Percentiles rank a stretch among this genome's conserved stretches.
phyloP scores from a whole-genome alignment of 2,888 invertebrate genomes.

The Oxystoma pomonae region DNA sequence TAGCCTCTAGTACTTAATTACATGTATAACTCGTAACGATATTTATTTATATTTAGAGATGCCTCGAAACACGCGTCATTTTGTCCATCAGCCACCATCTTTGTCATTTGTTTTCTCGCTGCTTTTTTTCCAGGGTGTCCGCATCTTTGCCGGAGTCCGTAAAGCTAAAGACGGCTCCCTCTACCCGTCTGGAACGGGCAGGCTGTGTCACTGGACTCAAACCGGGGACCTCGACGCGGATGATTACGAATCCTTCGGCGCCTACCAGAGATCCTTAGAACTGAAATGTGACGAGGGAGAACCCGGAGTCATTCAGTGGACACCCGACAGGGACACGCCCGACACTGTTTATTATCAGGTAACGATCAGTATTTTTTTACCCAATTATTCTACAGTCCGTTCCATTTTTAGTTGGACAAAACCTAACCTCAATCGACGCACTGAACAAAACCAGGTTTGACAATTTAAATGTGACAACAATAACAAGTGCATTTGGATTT shows the following conservation, averaged over 20 bases:
- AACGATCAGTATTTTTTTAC: constrained; percentile 18
- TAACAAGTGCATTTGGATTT: no score
- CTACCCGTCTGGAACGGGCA: constrained; percentile 73
- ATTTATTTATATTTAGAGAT: no score
- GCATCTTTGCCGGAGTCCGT: constrained; percentile 78
- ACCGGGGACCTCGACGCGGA: constrained; percentile 72
- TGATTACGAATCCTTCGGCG: constrained; percentile 82
- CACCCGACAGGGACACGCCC: constrained; percentile 80
- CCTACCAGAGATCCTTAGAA: constrained; percentile 80
- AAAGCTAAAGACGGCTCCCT: constrained; percentile 64
- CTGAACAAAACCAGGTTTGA: no score
- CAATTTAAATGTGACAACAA: no score
- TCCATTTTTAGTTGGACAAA: no score
- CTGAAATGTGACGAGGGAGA: constrained; percentile 80
- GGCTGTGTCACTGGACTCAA: constrained; percentile 85
- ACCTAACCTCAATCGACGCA: no score
- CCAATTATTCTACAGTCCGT: not conserved
- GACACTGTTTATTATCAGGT: constrained; percentile 93
- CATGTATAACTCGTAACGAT: no score
- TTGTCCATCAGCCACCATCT: no score
- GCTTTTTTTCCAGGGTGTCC: constrained; percentile 58
- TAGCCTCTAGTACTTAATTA: no score
- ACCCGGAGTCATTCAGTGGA: constrained; percentile 84
- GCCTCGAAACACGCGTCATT: no score
- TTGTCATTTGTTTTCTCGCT: not conserved